Percentiles rank a stretch among this genome's conserved stretches.
These are phyloP conservation scores for Aleiodes testaceus DNA, from an alignment of 2,888 invertebrate species.

Conservation along the genomic window DNA sequence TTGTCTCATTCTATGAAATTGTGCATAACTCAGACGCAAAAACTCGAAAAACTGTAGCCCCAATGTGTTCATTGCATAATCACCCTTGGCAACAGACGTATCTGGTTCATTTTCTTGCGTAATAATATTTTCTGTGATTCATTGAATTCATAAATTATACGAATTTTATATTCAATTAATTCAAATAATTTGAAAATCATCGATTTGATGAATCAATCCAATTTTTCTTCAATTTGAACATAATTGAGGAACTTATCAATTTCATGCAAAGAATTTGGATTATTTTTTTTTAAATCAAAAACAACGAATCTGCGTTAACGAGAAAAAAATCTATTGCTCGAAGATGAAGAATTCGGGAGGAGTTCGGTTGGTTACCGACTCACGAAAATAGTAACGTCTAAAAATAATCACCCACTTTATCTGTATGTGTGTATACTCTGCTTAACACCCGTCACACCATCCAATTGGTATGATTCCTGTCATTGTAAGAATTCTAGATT, in stretches of 20 bases:
- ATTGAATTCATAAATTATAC: slow-evolving; percentile 9
- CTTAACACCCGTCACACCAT: slow-evolving; percentile 60
- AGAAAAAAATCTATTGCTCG: slow-evolving; percentile 14
- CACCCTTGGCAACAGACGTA: slow-evolving; percentile 55
- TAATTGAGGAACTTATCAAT: too few species aligned
- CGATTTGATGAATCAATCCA: not conserved
- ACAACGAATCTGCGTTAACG: not conserved
- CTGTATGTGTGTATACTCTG: slow-evolving; percentile 15
- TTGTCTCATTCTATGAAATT: slow-evolving; percentile 29
- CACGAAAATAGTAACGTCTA: slow-evolving; percentile 51
- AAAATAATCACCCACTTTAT: slow-evolving; percentile 47
- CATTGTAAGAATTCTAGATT: slow-evolving; percentile 53
- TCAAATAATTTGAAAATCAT: not conserved
- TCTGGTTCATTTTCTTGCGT: slow-evolving; percentile 57
- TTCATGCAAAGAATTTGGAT: too few species aligned
- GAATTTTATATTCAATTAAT: not conserved
- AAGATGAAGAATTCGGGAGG: slow-evolving; percentile 23
- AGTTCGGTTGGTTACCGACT: slow-evolving; percentile 41
- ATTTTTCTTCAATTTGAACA: not conserved
- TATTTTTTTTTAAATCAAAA: not conserved
- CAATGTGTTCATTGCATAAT: slow-evolving; percentile 50
- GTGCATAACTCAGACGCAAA: slow-evolving; percentile 30
- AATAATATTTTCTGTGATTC: slow-evolving; percentile 47
- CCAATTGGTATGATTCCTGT: slow-evolving; percentile 62
- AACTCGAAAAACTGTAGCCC: slow-evolving; percentile 28